phyloP scores from a whole-genome alignment of 2,888 invertebrate species.

The Myopa testacea region DNA sequence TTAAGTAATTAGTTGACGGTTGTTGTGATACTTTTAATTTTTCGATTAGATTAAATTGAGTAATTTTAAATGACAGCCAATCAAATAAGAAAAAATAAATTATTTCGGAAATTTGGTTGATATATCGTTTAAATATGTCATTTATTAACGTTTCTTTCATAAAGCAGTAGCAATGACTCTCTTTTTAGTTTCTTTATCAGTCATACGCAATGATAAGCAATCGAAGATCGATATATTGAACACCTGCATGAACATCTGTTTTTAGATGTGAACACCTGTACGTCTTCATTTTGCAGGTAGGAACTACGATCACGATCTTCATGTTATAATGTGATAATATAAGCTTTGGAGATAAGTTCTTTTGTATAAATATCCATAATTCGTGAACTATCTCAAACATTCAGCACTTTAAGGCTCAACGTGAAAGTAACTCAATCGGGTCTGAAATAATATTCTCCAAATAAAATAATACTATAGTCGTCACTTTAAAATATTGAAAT shows the following conservation, averaged over 20 bases:
- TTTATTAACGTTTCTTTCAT: not conserved
- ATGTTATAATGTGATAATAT: not conserved
- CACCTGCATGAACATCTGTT: conserved; percentile 7
- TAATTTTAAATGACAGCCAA: no score
- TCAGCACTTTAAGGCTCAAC: not conserved
- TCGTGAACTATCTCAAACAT: not conserved
- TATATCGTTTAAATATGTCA: no score
- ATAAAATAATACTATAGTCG: not conserved
- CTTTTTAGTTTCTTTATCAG: conserved; percentile 38
- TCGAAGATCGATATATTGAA: not conserved
- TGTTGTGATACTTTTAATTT: no score
- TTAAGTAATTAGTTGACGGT: no score
- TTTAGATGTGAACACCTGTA: not conserved
- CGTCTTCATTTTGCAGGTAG: not conserved
- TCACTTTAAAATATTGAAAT: not conserved
- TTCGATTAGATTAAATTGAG: no score
- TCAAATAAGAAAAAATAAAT: no score
- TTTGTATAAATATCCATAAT: not conserved
- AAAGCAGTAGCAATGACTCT: not conserved
- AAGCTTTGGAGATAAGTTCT: not conserved
- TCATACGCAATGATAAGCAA: not conserved
- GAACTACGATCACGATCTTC: not conserved
- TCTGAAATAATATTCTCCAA: not conserved
- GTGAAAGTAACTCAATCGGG: not conserved
- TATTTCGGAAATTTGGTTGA: no score